Evolutionary conservation across 2,113 vertebrate genomes (phyloP).

Genomic region (Odocoileus virginianus): DNA sequence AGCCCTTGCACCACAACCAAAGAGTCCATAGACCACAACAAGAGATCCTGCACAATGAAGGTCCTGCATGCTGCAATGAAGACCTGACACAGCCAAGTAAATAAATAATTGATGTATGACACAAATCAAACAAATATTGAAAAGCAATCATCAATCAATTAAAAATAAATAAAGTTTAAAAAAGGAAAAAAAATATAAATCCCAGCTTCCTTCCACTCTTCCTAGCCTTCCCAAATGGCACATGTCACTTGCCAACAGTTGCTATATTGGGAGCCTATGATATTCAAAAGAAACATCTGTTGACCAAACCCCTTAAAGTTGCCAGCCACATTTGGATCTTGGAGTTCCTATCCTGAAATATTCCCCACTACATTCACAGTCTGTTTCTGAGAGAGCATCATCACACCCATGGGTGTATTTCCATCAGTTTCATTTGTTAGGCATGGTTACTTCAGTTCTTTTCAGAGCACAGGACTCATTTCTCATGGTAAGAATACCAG

Average conservation of each 20-base stretch:
- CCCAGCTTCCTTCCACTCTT: not conserved
- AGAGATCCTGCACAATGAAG: not conserved
- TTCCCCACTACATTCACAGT: not conserved
- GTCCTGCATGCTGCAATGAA: not conserved
- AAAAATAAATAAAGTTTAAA: not conserved
- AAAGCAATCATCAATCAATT: not conserved
- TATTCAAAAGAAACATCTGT: not conserved
- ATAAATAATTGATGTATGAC: not conserved
- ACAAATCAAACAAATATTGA: not conserved
- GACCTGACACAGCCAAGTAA: not conserved
- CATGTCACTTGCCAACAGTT: not conserved
- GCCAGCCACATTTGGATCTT: not conserved
- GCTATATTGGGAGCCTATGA: not conserved
- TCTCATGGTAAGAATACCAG: not conserved
- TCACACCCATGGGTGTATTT: not conserved
- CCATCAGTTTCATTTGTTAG: constrained; percentile 1
- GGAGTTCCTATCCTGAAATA: not conserved
- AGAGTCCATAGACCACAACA: not conserved
- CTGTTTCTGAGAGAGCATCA: not conserved
- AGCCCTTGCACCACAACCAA: not conserved
- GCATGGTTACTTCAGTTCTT: not conserved
- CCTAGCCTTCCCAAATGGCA: not conserved
- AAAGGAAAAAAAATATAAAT: not conserved
- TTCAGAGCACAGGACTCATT: not conserved
- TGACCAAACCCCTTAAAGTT: not conserved